Conservation (phyloP, 2,888 invertebrate species). For the Helicoverpa assulta region DNA sequence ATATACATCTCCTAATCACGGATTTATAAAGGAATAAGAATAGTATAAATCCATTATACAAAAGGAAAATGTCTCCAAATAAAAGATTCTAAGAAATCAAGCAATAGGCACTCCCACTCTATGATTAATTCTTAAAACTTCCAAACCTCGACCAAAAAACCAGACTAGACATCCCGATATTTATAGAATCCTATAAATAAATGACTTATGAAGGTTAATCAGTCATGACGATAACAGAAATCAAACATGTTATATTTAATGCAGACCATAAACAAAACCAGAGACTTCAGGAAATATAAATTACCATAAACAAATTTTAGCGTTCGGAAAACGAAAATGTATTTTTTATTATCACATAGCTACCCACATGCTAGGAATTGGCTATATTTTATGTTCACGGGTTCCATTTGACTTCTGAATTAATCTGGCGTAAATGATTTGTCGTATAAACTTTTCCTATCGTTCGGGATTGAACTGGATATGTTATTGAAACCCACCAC, state of each 20-base stretch:
- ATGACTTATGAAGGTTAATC: slow-evolving; percentile 24
- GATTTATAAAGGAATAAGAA: too few relatives aligned
- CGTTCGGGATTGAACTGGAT: neutral
- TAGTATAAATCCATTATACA: too few relatives aligned
- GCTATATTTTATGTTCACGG: neutral
- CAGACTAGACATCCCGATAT: neutral
- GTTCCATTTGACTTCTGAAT: neutral
- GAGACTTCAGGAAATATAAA: slow-evolving; percentile 19
- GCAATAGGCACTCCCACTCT: too few relatives aligned
- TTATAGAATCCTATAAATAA: slow-evolving; percentile 8
- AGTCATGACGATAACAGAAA: slow-evolving; percentile 11
- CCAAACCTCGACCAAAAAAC: neutral
- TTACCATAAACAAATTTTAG: slow-evolving; percentile 25
- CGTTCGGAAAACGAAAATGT: slow-evolving; percentile 19
- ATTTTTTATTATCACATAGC: slow-evolving; percentile 10
- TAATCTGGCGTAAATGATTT: neutral
- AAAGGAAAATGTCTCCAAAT: too few relatives aligned
- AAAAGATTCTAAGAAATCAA: too few relatives aligned
- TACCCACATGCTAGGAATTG: slow-evolving; percentile 1
- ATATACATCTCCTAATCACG: too few relatives aligned
- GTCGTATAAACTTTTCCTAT: neutral
- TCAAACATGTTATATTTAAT: slow-evolving; percentile 29
- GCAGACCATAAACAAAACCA: slow-evolving; percentile 15
- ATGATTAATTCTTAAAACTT: too few relatives aligned
- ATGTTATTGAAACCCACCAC: neutral